Percentiles rank a stretch among this genome's conserved stretches.
phyloP scores from a whole-genome alignment of 2,888 invertebrate species.

The Parasteatoda lunata region DNA sequence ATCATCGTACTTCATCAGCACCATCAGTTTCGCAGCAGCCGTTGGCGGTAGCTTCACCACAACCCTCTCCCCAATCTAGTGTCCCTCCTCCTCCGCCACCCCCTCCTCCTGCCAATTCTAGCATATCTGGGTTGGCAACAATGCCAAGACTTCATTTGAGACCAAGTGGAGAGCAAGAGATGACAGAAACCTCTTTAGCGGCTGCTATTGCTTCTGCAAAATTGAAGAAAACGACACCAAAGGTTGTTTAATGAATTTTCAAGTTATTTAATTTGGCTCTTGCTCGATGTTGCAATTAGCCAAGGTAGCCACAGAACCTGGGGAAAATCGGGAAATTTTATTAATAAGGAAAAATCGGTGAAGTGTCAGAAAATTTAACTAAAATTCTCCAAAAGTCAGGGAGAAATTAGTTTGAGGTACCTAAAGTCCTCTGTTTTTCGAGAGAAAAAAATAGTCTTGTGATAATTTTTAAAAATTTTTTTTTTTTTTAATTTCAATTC shows the following conservation, averaged over 20 bases:
- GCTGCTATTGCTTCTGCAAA: conserved; percentile 91
- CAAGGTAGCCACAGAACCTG: no score
- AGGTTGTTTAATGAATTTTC: conserved; percentile 8
- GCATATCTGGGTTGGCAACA: conserved; percentile 46
- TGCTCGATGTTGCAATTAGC: no score
- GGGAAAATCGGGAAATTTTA: no score
- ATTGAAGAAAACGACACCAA: conserved; percentile 74
- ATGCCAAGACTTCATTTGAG: conserved; percentile 73
- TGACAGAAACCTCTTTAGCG: conserved; percentile 81
- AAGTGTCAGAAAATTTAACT: no score
- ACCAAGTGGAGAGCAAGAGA: conserved; percentile 59
- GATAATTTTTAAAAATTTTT: no score
- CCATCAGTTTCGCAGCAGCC: background rate
- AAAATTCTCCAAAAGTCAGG: no score
- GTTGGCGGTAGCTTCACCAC: background rate
- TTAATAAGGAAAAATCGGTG: no score
- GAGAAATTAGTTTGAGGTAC: no score
- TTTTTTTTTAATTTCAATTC: no score
- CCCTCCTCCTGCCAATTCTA: conserved; percentile 72
- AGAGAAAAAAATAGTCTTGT: no score
- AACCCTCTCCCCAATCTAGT: conserved; percentile 40
- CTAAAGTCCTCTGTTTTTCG: no score
- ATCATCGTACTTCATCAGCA: conserved; percentile 49
- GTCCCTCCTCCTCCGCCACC: conserved; percentile 72
- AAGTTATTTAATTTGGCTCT: no score